Conservation (phyloP, 1,140 invertebrate species). For the Cyclina sinensis region DNA sequence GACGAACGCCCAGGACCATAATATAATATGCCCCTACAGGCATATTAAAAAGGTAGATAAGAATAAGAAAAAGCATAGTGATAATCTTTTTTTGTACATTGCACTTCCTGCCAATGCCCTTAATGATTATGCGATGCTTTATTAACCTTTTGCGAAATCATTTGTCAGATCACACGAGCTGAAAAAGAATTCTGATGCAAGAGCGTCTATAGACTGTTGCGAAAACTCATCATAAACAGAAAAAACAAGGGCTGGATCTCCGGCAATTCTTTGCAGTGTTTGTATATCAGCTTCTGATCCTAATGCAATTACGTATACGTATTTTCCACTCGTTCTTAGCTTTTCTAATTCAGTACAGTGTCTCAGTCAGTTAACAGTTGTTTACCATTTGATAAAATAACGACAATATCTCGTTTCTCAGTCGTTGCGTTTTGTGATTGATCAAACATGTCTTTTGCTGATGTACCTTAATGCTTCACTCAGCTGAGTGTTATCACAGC, state of each 20-base stretch:
- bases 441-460: neutral
- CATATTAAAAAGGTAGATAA: no score
- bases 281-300: neutral
- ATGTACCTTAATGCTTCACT: neutral
- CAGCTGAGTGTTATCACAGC: neutral
- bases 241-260: neutral
- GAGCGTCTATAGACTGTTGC: neutral
- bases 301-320: neutral
- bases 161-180: neutral
- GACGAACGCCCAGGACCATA: no score
- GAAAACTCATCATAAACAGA: neutral
- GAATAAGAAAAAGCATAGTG: no score
- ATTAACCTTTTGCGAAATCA: neutral
- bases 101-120: no score
- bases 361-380: neutral
- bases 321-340: neutral
- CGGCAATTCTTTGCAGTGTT: neutral
- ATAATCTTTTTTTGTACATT: no score
- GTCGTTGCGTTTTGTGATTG: neutral
- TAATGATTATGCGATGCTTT: no score
- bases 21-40: no score
- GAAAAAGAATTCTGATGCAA: neutral
- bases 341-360: neutral
- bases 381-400: conserved; percentile 19
- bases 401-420: neutral